A percentile compares a stretch with the other conserved stretches of the same genome.
phyloP scores from a whole-genome alignment of 1,140 invertebrate genomes.

The Drosophila rufa region DNA sequence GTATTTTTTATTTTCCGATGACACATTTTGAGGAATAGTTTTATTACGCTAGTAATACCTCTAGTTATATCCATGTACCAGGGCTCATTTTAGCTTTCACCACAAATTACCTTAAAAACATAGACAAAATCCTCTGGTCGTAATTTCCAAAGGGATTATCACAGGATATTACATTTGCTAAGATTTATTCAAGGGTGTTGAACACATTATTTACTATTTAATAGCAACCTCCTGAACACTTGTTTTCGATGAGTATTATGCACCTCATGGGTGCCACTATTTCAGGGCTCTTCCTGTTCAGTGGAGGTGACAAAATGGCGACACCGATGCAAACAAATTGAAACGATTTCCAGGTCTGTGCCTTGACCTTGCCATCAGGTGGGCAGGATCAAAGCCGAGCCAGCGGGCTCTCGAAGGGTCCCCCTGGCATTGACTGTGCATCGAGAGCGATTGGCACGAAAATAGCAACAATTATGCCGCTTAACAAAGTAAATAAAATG shows the following conservation, averaged over 20 bases:
- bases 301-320: conserved; percentile 34
- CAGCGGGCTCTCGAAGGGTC: conserved; percentile 33
- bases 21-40: no score
- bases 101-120: no score
- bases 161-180: no score
- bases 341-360: conserved; percentile 24
- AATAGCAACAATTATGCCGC: conserved; percentile 80
- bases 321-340: conserved; percentile 26
- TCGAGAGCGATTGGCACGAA: conserved; percentile 68
- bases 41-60: no score
- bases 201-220: neutral
- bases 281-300: conserved; percentile 33
- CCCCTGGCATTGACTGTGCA: conserved; percentile 76
- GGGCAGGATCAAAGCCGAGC: conserved; percentile 61
- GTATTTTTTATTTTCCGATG: no score
- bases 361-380: conserved; percentile 53
- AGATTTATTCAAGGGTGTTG: neutral
- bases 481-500: conserved; percentile 75
- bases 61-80: no score
- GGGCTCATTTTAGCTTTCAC: neutral
- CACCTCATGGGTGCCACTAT: neutral
- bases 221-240: neutral
- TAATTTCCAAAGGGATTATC: no score
- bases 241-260: conserved; percentile 1
- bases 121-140: no score